Evolutionary conservation across 2,888 invertebrate genomes (phyloP).

Genomic region (Criorhina ranunculi): DNA sequence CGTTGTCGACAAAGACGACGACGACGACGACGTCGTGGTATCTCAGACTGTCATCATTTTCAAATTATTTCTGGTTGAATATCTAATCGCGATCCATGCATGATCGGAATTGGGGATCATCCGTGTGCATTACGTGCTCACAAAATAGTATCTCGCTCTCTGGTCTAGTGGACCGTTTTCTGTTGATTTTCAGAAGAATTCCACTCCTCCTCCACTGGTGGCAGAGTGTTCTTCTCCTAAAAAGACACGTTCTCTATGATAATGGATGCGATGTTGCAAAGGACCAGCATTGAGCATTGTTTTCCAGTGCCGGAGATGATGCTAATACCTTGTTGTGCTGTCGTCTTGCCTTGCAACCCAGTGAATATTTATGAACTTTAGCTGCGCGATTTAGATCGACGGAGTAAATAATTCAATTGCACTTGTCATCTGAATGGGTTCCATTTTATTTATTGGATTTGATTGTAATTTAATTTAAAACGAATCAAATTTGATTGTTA

Average conservation of each 20-base stretch:
- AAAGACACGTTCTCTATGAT: conserved; percentile 70
- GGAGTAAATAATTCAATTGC: conserved; percentile 80
- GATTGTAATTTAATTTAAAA: conserved; percentile 77
- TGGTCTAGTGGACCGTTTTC: conserved; percentile 60
- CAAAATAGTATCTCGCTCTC: conserved; percentile 53
- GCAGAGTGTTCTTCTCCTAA: conserved; percentile 13
- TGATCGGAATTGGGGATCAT: conserved; percentile 81
- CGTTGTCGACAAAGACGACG: conserved; percentile 39
- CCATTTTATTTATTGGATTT: conserved; percentile 74
- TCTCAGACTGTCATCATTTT: conserved; percentile 85
- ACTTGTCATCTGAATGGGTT: conserved; percentile 78
- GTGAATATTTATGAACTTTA: conserved; percentile 75
- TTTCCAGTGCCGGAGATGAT: conserved; percentile 72
- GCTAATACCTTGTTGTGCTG: conserved; percentile 73
- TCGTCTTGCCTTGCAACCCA: conserved; percentile 55
- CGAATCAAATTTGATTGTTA: conserved; percentile 76
- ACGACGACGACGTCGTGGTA: conserved; percentile 79
- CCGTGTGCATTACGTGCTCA: conserved; percentile 73
- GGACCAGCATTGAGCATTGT: conserved; percentile 62
- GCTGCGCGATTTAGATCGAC: conserved; percentile 67
- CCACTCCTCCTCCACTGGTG: conserved; percentile 24
- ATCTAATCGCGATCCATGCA: conserved; percentile 85
- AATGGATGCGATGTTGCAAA: conserved; percentile 54
- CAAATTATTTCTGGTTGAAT: conserved; percentile 85
- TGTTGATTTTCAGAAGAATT: conserved; percentile 70